phyloP scores from a whole-genome alignment of 1,140 invertebrate species.

The Psilanteris sp. region DNA sequence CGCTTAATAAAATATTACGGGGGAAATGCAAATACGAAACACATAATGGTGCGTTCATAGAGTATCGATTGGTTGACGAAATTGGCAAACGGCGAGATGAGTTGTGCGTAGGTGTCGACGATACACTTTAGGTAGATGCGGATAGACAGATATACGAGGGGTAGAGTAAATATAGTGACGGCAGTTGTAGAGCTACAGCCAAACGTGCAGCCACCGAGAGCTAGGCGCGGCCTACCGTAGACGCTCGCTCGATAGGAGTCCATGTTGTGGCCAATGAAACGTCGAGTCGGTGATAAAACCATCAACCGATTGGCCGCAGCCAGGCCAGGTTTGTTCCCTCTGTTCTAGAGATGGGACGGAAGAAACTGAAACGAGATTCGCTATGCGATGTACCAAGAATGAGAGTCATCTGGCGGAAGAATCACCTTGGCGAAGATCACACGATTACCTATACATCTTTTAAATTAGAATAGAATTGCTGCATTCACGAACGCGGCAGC shows the following conservation, averaged over 20 bases:
- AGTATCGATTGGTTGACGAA: constrained; percentile 52
- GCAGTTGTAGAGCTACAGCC: constrained; percentile 21
- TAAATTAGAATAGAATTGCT: constrained; percentile 25
- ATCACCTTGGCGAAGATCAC: constrained; percentile 28
- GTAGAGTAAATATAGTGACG: constrained; percentile 45
- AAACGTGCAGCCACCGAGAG: constrained; percentile 34
- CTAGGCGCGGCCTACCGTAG: constrained; percentile 76
- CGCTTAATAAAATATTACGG: constrained; percentile 24
- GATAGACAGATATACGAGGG: constrained; percentile 47
- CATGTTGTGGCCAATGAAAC: constrained; percentile 70
- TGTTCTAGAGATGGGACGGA: constrained; percentile 64
- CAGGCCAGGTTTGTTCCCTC: constrained; percentile 64
- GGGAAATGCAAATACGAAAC: not conserved
- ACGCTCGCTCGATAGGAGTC: constrained; percentile 77
- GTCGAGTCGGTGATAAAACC: constrained; percentile 69
- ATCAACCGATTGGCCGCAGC: constrained; percentile 72
- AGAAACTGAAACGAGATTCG: constrained; percentile 57
- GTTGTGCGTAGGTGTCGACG: constrained; percentile 55
- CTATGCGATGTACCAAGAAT: constrained; percentile 65
- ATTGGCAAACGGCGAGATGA: constrained; percentile 38
- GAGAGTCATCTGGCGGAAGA: constrained; percentile 74
- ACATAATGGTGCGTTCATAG: constrained; percentile 20
- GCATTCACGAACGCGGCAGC: not conserved
- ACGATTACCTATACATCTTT: constrained; percentile 29
- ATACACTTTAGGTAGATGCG: constrained; percentile 44